Evolutionary conservation across 2,797 vertebrate species (phyloP).

Genomic region (Acomys russatus): DNA sequence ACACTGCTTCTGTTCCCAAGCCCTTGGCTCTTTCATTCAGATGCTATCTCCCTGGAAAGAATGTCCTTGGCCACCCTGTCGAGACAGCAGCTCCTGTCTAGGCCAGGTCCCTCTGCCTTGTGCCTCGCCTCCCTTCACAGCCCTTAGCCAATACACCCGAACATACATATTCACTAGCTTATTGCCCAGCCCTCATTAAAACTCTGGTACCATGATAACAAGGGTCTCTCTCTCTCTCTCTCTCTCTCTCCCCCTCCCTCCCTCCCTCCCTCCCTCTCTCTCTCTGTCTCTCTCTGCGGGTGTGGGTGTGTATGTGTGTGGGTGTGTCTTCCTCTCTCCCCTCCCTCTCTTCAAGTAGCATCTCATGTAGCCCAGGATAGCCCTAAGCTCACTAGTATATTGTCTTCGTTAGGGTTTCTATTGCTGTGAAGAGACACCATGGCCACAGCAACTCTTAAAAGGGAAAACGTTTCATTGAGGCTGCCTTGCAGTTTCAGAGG

Average conservation of each 20-base stretch:
- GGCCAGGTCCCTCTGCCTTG: neutral
- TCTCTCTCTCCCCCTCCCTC: neutral
- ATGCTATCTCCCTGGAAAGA: neutral
- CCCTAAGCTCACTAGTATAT: neutral
- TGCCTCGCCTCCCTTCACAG: neutral
- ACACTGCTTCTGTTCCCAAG: neutral
- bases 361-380: neutral
- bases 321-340: too few relatives aligned
- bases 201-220: neutral
- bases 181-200: neutral
- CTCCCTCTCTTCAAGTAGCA: too few relatives aligned
- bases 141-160: neutral
- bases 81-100: neutral
- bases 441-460: neutral
- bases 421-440: neutral
- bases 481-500: neutral
- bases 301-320: neutral
- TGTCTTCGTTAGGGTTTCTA: neutral
- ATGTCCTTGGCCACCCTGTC: neutral
- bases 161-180: neutral
- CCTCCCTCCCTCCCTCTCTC: rapidly evolving
- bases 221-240: neutral
- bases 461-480: neutral
- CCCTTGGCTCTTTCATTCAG: neutral
- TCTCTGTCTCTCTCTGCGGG: neutral